Evolutionary conservation across 1,140 invertebrate species (phyloP), one percentile per base, ranked within the genome.

Genomic region (Pomacea maculata): DNA sequence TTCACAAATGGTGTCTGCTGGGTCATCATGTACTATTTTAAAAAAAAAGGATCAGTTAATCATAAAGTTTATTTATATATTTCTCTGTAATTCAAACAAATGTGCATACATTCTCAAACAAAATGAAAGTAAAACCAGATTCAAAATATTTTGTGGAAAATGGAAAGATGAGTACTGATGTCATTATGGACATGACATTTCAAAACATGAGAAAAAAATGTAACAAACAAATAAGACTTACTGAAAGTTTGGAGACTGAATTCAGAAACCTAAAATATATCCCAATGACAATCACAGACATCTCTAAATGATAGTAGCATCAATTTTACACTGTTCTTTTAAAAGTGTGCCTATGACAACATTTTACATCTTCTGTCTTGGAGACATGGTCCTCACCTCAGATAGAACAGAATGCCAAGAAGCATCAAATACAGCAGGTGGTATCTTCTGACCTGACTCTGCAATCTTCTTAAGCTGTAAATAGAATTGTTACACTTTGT

Each of bases 21-120:
- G 19, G 96, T 95, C 95, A 99, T 97, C 96, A 99, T 97, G 88
- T 98, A 99, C 89, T 90, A 80, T 9, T 17, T 25, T 79, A n/a
- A 19, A 54, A 73, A 70, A 34, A 57, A 25, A 74, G 61, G 21
- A 25, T 12, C 11, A 34, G 10, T 25, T 70, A 15, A 70, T 8
- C 67, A n/a, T n/a, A 12, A 45, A 4, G 34, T 45, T 45, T 45
- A 45, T 45, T 45, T 45, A 45, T 45, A 45, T 45, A 2, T 45
- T 2, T 45, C 34, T 45, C 34, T 45, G 34, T 45, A 45, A 6
- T 45, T 45, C 2, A 45, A 45, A 45, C 25, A 45, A 45, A 45
- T 45, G 34, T 6, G 6, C 6, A 45, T 45, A 45, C 34, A 45
- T 45, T 45, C 34, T 45, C 2, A 45, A 45, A 45, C 6, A 6